Base-by-base conservation (phyloP, 2,797 vertebrate species). In the Amazonetta brasiliensis region DNA sequence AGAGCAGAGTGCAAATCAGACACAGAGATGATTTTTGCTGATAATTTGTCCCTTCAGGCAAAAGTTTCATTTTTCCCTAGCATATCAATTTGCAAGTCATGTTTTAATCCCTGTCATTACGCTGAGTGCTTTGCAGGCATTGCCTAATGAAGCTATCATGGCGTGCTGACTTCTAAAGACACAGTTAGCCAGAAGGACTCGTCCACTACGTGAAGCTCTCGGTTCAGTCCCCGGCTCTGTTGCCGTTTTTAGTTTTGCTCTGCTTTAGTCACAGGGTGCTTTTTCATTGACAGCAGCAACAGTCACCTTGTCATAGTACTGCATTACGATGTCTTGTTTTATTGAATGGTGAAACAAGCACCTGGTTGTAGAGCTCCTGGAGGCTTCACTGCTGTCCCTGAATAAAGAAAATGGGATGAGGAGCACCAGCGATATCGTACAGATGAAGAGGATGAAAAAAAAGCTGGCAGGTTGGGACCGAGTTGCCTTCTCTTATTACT, bases 81-180 rank as follows among this genome's bases (percentile, higher is more conserved):
- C 26, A 3, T 91, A 89, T 12, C 20, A 69, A 59, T 87, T 92
- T 94, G 31, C 77, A 92, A 74, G 46, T 90, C 0, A 2, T 81
- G 30, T n/a, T 81, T 77, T 95, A 92, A 91, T 90, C 46, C 19
- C n/a, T 66, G 2, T 92, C 52, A 67, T 82, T 79, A 89, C 14
- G 19, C 9, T 4, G 59, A 82, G 15, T 64, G 55, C 50, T 23
- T 87, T 93, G 37, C n/a, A 68, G 87, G 25, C 18, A 13, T 39
- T 82, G n/a, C 56, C 18, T 71, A 33, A 66, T 60, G 64, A 60
- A 52, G 33, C 50, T 69, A 1, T 63, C 21, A 2, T 23, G 33
- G 37, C 88, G 39, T 26, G 14, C 69, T 82, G 28, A 39, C 22
- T 94, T 12, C 50, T 72, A 17, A 74, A 79, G 50, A 66, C 84